Base-by-base conservation (phyloP, 2,797 vertebrate genomes). In the Neostethus bicornis region DNA sequence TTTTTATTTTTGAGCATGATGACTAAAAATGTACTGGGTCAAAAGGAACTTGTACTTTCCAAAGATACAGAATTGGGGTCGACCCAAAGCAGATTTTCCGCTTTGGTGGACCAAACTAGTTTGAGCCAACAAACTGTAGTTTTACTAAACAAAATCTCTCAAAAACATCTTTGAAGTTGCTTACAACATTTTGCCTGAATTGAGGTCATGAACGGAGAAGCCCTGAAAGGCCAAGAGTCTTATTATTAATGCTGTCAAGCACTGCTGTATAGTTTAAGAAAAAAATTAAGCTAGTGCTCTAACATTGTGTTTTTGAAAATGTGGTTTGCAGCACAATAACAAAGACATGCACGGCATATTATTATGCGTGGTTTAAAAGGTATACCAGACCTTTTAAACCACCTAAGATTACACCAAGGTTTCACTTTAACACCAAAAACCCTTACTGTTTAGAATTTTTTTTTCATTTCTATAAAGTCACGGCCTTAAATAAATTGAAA, bases 1-100 rank as follows among this genome's bases (percentile, higher is more conserved):
- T n/a, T n/a, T n/a, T 75, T 70, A 75, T 86, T 80, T 75, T 54
- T 61, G 66, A 71, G 64, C 73, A 80, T 63, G 44, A 67, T 38
- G 77, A 80, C 70, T 70, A 59, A 79, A 81, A 76, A 76, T 55
- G 74, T 85, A 77, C 74, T 74, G 62, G 80, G 76, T 85, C 76
- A 84, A 79, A 81, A 51, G 60, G 53, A 65, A 81, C 62, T 58
- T 70, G 32, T 74, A 26, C 37, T 62, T 58, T 75, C 56, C 59
- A 75, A 65, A 83, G 53, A 74, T 41, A 50, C 25, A 64, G 31
- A 66, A 55, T 62, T 31, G 58, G 55, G 61, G 12, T 31, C 31
- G 26, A 61, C 77, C 64, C 54, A 65, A 60, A 78, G 81, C 61
- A 16, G 4, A 66, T 77, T 76, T 80, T 66, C 73, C 79, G 81